These are phyloP conservation scores for Psix sp. DNA, from an alignment of 1,140 invertebrate genomes.

Conservation along the genomic window DNA sequence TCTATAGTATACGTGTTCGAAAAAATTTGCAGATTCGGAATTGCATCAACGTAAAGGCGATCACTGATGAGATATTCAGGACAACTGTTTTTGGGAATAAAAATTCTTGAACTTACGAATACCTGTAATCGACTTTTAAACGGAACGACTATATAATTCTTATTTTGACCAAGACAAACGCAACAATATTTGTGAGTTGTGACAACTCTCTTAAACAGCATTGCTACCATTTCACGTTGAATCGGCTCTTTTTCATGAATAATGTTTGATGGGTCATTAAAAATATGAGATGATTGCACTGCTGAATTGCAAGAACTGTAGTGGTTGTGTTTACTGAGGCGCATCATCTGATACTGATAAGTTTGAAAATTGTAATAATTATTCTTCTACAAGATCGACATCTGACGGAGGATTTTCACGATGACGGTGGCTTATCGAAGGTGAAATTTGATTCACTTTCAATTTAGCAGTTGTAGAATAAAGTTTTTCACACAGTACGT, in stretches of 20 bases:
- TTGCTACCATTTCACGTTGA: slow-evolving; percentile 1
- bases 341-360: slow-evolving; percentile 14
- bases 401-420: slow-evolving; percentile 5
- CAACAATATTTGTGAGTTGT: slow-evolving; percentile 18
- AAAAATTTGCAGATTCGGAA: neutral
- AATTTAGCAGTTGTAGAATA: too few species aligned
- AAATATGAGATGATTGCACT: neutral
- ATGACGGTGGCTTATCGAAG: slow-evolving; percentile 9
- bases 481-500: too few species aligned
- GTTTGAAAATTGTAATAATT: slow-evolving; percentile 14
- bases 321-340: slow-evolving; percentile 3
- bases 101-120: slow-evolving; percentile 7
- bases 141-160: slow-evolving; percentile 13
- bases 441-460: slow-evolving; percentile 6
- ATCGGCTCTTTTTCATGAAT: neutral
- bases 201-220: slow-evolving; percentile 13
- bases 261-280: slow-evolving; percentile 9
- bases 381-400: slow-evolving; percentile 3
- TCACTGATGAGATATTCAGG: slow-evolving; percentile 6
- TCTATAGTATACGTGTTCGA: slow-evolving; percentile 2
- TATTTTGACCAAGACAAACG: slow-evolving; percentile 9
- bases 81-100: slow-evolving; percentile 9
- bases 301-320: slow-evolving; percentile 2
- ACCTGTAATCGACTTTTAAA: slow-evolving; percentile 14
- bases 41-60: slow-evolving; percentile 6